These are phyloP conservation scores for Acrocyrtus sp. DNA, from an alignment of 2,888 invertebrate genomes.

Conservation along the genomic window DNA sequence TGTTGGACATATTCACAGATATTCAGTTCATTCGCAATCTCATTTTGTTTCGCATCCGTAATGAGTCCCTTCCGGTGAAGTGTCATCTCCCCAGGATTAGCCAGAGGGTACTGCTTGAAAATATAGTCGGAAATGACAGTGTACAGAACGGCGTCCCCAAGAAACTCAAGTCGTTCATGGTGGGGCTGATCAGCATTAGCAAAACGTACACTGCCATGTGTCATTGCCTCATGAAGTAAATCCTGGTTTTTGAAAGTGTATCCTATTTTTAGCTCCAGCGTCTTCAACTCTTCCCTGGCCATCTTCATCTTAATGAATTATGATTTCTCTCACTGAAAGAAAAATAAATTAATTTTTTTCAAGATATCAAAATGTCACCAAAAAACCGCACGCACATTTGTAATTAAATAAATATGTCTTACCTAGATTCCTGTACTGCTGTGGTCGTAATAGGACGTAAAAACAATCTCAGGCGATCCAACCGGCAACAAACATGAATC, in stretches of 20 bases:
- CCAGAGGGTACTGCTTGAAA: neutral
- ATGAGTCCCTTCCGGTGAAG: neutral
- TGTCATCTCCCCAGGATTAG: neutral
- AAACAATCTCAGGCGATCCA: no score
- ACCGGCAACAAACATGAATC: no score
- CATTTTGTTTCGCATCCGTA: constrained; percentile 5
- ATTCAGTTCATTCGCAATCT: constrained; percentile 5
- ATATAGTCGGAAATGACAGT: constrained; percentile 22
- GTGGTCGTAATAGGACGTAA: no score
- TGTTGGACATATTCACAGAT: constrained; percentile 1
- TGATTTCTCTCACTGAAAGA: no score
- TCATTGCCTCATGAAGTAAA: constrained; percentile 18
- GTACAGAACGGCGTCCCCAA: constrained; percentile 19
- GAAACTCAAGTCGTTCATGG: constrained; percentile 25
- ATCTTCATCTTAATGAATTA: no score
- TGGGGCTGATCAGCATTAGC: neutral
- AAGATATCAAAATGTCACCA: no score
- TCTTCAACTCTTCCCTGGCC: neutral
- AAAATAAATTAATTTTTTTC: no score
- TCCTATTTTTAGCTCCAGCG: constrained; percentile 10
- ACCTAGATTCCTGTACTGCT: no score
- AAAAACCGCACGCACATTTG: no score
- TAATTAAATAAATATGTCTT: no score
- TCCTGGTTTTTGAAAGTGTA: constrained; percentile 10
- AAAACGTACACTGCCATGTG: constrained; percentile 18